These are phyloP conservation scores for Mormyrus lacerda DNA, from an alignment of 2,113 vertebrate species.

Conservation along the genomic window DNA sequence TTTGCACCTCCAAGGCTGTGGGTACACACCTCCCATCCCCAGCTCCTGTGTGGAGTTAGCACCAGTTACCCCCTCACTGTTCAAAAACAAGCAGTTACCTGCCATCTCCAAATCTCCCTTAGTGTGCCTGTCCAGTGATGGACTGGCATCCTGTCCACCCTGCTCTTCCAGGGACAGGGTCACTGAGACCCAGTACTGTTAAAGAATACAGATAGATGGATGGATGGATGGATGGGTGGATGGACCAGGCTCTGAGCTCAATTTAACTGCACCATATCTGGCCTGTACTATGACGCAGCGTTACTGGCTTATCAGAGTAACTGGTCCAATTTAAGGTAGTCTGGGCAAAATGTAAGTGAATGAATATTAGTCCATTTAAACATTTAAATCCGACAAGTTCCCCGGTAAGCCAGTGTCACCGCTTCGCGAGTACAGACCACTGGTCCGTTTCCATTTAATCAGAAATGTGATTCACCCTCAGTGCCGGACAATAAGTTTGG, in stretches of 20 bases:
- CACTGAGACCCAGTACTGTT: not conserved
- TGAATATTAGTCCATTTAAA: no score
- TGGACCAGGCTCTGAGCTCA: not conserved
- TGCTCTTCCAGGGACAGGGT: not conserved
- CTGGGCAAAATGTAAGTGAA: no score
- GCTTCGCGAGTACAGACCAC: no score
- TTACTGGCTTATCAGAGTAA: no score
- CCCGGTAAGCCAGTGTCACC: no score
- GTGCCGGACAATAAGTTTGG: not conserved
- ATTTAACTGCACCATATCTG: not conserved
- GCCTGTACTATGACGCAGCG: no score
- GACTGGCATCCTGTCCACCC: not conserved
- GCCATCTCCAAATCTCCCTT: not conserved
- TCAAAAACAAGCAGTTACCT: not conserved
- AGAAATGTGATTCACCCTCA: not conserved
- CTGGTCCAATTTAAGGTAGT: no score
- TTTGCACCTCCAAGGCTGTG: not conserved
- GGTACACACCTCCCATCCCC: not conserved
- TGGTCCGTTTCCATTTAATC: not conserved
- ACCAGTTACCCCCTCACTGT: not conserved
- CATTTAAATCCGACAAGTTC: no score
- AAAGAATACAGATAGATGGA: not conserved
- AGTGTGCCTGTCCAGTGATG: not conserved
- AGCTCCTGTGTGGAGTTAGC: not conserved
- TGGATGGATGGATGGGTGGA: not conserved